Conservation (phyloP, 2,797 vertebrate genomes). For the Botia almorhae region DNA sequence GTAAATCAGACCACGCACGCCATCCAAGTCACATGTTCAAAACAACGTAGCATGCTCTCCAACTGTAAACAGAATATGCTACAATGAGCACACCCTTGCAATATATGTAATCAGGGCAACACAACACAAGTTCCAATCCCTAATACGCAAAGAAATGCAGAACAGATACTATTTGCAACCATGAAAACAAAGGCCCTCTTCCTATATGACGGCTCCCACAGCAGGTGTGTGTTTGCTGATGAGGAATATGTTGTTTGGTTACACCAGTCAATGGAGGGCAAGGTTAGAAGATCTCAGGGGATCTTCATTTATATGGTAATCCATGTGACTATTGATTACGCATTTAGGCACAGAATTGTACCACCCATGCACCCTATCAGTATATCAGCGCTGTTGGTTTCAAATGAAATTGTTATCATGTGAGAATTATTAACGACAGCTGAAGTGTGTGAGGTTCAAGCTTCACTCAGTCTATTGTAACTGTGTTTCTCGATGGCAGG, state of each 20-base stretch:
- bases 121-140: not conserved
- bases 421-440: not conserved
- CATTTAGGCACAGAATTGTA: constrained; percentile 8
- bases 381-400: not conserved
- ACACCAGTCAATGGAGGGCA: constrained; percentile 66
- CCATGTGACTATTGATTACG: constrained; percentile 65
- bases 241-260: constrained; percentile 70
- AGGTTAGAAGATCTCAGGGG: constrained; percentile 58
- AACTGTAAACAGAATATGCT: not conserved
- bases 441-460: not conserved
- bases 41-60: constrained; percentile 43
- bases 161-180: not conserved
- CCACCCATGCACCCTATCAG: not conserved
- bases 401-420: constrained; percentile 3
- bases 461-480: not conserved
- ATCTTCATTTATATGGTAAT: constrained; percentile 74
- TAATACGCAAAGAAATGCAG: not conserved
- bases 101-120: not conserved
- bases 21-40: constrained; percentile 15
- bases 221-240: constrained; percentile 62
- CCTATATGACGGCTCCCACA: constrained; percentile 64
- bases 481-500: not conserved
- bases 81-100: not conserved
- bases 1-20: constrained; percentile 51
- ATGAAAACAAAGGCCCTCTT: constrained; percentile 44